Evolutionary conservation across 2,888 invertebrate species (phyloP), one percentile per base, ranked within the genome.

Genomic region (Leptarthrus brevirostris): DNA sequence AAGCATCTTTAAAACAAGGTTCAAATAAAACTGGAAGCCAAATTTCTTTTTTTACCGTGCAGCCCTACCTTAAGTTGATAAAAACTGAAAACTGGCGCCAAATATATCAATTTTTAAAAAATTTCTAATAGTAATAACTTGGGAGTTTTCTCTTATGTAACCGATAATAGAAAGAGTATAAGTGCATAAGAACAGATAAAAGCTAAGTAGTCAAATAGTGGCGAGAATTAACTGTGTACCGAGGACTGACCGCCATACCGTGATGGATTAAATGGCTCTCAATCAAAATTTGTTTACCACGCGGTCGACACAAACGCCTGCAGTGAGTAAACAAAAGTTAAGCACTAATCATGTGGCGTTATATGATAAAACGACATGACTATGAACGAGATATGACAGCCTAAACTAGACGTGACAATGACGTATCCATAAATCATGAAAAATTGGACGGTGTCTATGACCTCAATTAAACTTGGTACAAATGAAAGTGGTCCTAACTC

Each of bases 281-380:
- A 69, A 69, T 69, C 69, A 69, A 52, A 69, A 47, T 69, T 34
- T 69, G 30, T 52, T 52, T 52, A 30, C 47, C 20, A 18, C 20
- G 30, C 20, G 47, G 34, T 30, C 16, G 30, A 18, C 12, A 26
- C 10, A 47, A 66, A 47, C 24, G 64, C 44, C 47, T 66, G 44
- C 64, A 66, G 64, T 14, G 26, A 66, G 26, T 47, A 47, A 66
- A 66, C 64, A 66, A 66, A 18, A 34, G 8, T n/a, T 22, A 18
- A 30, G 30, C 26, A 10, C 30, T 69, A 69, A 69, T 69, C 69
- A 26, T 69, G 49, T 52, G 36, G 34, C 30, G 69, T 69, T 26
- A 58, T 34, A 30, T 34, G 52, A 52, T 69, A 52, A 69, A 5
- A 66, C 24, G 44, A 44, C 58, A 14, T 10, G 44, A 22, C 22